phyloP scores from a whole-genome alignment of 2,113 vertebrate genomes.

The Eidolon helvum region DNA sequence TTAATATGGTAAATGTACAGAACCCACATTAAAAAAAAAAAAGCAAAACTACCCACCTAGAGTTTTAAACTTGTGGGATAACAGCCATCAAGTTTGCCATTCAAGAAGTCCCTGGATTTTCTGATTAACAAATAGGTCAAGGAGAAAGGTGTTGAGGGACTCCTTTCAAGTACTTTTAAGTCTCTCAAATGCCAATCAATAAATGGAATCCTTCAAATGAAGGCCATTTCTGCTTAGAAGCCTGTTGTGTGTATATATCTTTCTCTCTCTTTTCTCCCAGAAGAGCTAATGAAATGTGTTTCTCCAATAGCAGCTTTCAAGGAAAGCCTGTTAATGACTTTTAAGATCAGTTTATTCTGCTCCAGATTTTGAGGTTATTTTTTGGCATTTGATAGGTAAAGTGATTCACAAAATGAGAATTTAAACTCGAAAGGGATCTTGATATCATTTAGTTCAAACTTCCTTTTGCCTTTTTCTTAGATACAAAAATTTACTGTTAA shows the following conservation, averaged over 20 bases:
- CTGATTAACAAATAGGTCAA: not conserved
- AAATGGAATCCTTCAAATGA: not conserved
- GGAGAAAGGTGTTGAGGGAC: not conserved
- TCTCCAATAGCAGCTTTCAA: not conserved
- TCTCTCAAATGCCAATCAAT: not conserved
- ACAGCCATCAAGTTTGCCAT: not conserved
- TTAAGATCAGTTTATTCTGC: not conserved
- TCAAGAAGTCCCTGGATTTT: slow-evolving; percentile 18
- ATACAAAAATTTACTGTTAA: not conserved
- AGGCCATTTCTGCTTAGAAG: not conserved
- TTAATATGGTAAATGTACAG: slow-evolving; percentile 49
- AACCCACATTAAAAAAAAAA: not conserved
- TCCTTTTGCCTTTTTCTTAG: not conserved
- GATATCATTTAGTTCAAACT: not conserved
- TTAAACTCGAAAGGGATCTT: not conserved
- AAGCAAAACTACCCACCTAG: not conserved
- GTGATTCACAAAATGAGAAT: not conserved
- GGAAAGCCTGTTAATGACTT: not conserved
- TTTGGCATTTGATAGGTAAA: not conserved
- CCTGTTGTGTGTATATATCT: not conserved
- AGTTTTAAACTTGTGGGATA: not conserved
- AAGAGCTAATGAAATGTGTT: not conserved
- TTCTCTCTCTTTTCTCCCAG: not conserved
- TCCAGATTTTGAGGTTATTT: not conserved
- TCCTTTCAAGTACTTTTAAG: not conserved